Percentiles rank a stretch among this genome's conserved stretches.
Conservation (phyloP, 1,140 invertebrate species). For the Spodoptera litura region DNA sequence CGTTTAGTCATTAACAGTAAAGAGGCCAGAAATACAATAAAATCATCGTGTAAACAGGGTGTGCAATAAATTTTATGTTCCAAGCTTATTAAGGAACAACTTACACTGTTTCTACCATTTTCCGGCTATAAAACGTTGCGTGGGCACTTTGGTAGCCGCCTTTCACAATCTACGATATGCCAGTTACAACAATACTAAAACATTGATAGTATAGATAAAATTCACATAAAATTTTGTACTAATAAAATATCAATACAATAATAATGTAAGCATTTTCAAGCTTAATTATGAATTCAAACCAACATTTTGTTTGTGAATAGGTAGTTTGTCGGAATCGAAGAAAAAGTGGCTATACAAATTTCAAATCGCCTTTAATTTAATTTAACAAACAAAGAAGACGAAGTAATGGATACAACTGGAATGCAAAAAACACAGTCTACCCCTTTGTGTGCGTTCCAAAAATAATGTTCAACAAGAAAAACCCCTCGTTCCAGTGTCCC, state of each 20-base stretch:
- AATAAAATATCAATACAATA: background rate
- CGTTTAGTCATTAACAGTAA: background rate
- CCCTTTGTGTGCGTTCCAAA: background rate
- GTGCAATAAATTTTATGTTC: slow-evolving; percentile 39
- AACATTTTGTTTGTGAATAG: too few species aligned
- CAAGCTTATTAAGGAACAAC: slow-evolving; percentile 40
- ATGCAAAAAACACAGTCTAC: too few species aligned
- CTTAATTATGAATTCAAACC: too few species aligned
- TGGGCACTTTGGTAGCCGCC: slow-evolving; percentile 31
- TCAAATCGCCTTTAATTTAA: too few species aligned
- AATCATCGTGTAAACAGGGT: slow-evolving; percentile 20
- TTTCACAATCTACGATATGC: slow-evolving; percentile 23
- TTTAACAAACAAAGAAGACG: too few species aligned
- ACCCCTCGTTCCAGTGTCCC: background rate
- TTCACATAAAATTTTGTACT: background rate
- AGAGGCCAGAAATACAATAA: slow-evolving; percentile 21
- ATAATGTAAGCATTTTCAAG: too few species aligned
- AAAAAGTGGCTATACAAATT: too few species aligned
- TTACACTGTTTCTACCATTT: slow-evolving; percentile 33
- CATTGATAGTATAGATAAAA: background rate
- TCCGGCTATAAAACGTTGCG: slow-evolving; percentile 24
- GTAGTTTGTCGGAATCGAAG: too few species aligned
- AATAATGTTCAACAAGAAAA: slow-evolving; percentile 24
- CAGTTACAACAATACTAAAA: slow-evolving; percentile 19
- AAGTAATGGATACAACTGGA: background rate